Conservation (phyloP, 2,113 vertebrate species). For the Mirounga angustirostris region DNA sequence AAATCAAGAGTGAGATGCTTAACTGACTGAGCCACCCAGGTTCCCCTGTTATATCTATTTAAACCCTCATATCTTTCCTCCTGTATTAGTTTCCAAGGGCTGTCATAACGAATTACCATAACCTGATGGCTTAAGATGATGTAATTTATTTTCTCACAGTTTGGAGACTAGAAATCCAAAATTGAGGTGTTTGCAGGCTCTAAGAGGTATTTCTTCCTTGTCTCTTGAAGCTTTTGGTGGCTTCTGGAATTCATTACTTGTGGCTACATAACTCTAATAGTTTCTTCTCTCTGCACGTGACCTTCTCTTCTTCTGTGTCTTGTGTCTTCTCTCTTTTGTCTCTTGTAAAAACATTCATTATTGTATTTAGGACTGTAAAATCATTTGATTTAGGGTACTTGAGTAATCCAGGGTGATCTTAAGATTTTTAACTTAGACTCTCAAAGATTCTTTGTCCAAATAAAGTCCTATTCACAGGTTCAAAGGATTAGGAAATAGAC, state of each 20-base stretch:
- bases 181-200: background rate
- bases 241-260: background rate
- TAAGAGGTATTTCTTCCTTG: background rate
- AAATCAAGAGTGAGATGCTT: no score
- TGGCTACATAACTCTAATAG: background rate
- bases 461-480: background rate
- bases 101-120: background rate
- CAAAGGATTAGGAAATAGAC: background rate
- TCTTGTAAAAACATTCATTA: background rate
- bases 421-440: background rate
- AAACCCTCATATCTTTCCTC: background rate
- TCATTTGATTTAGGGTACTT: background rate
- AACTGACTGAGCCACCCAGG: no score
- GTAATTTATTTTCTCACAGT: background rate
- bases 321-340: background rate
- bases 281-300: background rate
- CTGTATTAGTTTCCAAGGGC: background rate
- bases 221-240: background rate
- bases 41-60: background rate
- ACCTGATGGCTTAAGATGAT: background rate
- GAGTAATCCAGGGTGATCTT: background rate
- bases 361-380: background rate
- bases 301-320: background rate
- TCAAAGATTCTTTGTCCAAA: background rate
- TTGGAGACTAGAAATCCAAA: background rate